These are phyloP conservation scores for Triops longicaudatus DNA, from an alignment of 1,140 invertebrate genomes.

Conservation along the genomic window DNA sequence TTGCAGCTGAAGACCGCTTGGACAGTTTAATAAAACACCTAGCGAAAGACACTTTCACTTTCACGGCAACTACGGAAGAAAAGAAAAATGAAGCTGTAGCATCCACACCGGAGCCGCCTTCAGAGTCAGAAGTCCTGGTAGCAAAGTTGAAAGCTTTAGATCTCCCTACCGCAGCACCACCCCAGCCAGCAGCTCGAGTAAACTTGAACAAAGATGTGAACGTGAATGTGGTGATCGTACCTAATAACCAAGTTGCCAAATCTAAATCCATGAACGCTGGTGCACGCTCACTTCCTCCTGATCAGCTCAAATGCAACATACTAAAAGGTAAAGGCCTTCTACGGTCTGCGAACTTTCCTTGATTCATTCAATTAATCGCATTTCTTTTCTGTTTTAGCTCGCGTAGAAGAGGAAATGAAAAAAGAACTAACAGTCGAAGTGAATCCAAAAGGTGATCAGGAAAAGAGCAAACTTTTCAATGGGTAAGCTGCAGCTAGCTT, in stretches of 20 bases:
- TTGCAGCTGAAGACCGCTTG: conserved; percentile 45
- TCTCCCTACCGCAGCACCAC: conserved; percentile 34
- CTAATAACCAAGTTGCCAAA: conserved; percentile 44
- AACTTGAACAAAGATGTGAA: conserved; percentile 39
- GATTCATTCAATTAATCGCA: neutral
- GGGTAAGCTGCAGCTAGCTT: neutral
- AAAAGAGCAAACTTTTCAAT: conserved; percentile 34
- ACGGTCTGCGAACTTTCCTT: no score
- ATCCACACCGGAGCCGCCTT: conserved; percentile 30
- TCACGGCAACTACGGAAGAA: conserved; percentile 23
- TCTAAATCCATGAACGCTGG: conserved; percentile 39
- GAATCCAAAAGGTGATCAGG: conserved; percentile 37
- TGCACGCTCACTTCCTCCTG: conserved; percentile 63
- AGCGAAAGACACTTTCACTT: conserved; percentile 45
- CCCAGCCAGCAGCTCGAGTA: conserved; percentile 29
- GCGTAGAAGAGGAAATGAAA: conserved; percentile 46
- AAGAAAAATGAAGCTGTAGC: conserved; percentile 21
- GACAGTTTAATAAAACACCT: conserved; percentile 54
- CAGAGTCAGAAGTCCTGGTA: conserved; percentile 40
- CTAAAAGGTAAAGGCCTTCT: conserved; percentile 58
- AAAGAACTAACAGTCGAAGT: conserved; percentile 48
- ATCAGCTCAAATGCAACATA: conserved; percentile 90
- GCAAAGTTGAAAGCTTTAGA: conserved; percentile 40
- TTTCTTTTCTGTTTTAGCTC: conserved; percentile 29
- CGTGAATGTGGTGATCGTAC: conserved; percentile 36